Evolutionary conservation across 2,888 invertebrate species (phyloP), one percentile per base, ranked within the genome.

Genomic region (Lithophane ornitopus): DNA sequence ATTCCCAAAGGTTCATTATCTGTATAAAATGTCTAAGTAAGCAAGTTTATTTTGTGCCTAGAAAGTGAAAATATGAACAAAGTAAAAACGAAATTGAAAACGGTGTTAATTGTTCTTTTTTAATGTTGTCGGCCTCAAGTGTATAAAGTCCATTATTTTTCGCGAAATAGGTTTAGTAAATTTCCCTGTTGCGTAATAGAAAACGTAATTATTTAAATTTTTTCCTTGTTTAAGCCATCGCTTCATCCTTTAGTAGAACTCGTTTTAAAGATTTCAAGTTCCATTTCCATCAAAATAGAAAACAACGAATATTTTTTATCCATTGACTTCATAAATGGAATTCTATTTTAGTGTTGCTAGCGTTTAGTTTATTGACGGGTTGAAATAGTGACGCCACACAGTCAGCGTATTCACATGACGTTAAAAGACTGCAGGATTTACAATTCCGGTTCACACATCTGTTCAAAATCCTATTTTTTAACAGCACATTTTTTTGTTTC

Each of bases 201-300:
- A 79, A 84, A 79, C 44, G 49, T 69, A 52, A 83, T 79, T 79
- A 69, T 84, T 72, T 62, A 72, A 78, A 83, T 84, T 78, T 28
- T 66, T 78, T 66, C 56, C 39, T 62, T 72, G 69, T 84, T 69
- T 62, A 65, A 46, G 46, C 22, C 22, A 76, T 61, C 19, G 41
- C 54, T 65, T 83, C 49, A 69, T 69, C 65, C 12, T 61, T 52
- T 39, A 44, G 3, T 14, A 14, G n/a, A 69, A 28, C 46, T 58
- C 41, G 22, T 63, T 81, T 49, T 4, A 34, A n/a, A 65, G 19
- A 58, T 39, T 68, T 41, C 19, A 41, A 68, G 8, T 54, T 59
- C 28, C 52, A 72, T 52, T 26, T 52, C 26, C 41, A 44, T 39
- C 16, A 28, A 63, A 63, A 28, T 39, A 46, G 54, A 52, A 28